Conservation (phyloP, 2,797 vertebrate species). For the Poeciliopsis turneri region DNA sequence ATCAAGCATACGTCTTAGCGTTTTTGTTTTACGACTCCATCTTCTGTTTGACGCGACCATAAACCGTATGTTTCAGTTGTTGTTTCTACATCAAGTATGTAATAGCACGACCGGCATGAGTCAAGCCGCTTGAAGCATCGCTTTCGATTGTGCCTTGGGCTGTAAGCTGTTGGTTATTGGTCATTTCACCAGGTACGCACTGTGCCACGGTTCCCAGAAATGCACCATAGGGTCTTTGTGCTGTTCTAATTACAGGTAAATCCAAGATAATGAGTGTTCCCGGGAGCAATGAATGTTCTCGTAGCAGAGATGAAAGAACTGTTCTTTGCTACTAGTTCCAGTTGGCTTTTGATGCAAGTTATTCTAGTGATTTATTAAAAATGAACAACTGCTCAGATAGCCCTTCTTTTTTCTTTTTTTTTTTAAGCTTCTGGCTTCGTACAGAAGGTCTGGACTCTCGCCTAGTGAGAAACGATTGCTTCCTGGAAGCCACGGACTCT, state of each 20-base stretch:
- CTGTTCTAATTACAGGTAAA: slow-evolving; percentile 60
- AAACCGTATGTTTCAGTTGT: not conserved
- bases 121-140: slow-evolving; percentile 23
- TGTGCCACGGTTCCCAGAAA: slow-evolving; percentile 42
- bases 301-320: slow-evolving; percentile 11
- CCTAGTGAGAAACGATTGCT: too few relatives aligned
- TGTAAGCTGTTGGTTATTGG: slow-evolving; percentile 60
- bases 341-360: slow-evolving; percentile 49
- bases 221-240: slow-evolving; percentile 49
- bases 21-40: not conserved
- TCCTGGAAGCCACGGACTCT: too few relatives aligned
- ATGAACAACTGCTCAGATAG: not conserved
- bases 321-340: slow-evolving; percentile 47
- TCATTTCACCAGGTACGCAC: slow-evolving; percentile 35
- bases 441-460: too few relatives aligned
- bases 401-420: too few relatives aligned
- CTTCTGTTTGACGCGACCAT: not conserved
- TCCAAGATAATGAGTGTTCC: slow-evolving; percentile 63
- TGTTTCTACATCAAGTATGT: slow-evolving; percentile 36
- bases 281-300: slow-evolving; percentile 55
- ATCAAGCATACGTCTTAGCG: not conserved
- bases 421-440: not conserved
- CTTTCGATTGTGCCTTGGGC: slow-evolving; percentile 39
- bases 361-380: slow-evolving; percentile 48
- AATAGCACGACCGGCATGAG: slow-evolving; percentile 18